Base-by-base conservation (phyloP, 2,113 vertebrate species). In the Sakesphorus luctuosus region DNA sequence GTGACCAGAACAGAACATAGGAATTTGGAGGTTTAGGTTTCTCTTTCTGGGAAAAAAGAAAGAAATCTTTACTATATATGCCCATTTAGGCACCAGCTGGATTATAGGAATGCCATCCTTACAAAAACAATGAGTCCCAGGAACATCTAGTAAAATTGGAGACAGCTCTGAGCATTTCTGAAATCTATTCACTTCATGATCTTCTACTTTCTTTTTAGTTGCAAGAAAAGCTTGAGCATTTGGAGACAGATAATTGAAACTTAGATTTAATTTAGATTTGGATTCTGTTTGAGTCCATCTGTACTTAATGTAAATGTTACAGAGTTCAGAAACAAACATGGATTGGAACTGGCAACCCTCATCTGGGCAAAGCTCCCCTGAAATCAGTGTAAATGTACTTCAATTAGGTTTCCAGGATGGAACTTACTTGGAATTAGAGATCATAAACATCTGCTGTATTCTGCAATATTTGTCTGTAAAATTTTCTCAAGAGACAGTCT, bases 191-290 rank as follows among this genome's bases (percentile, higher is more conserved):
- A n/a, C 29, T 6, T 82, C 20, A n/a, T 31, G 13, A 61, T 40
- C 52, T 19, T 21, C 5, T 55, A 36, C 13, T 71, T 90, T 36
- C 7, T 53, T 66, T 73, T 67, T 10, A 80, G 28, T 71, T 44
- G 5, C 4, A 77, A 85, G 50, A 85, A 73, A 92, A 85, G 5
- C 5, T 38, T 31, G 38, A 67, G 8, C 9, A 47, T 53, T 79
- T 90, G 25, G 23, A 84, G 23, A 43, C 58, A 91, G 74, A 78
- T 89, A 85, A 95, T 46, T 2, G 1, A 91, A 91, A 76, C 25
- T 93, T 68, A 50, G 14, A 79, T 93, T 93, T 89, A 62, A 83
- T 91, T 83, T 85, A 61, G 35, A 50, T 69, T 84, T 96, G 56
- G 31, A 76, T 58, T 84, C 36, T 78, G 13, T 78, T 87, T 0